phyloP scores from a whole-genome alignment of 1,140 invertebrate genomes.

The Zaprionus davidi region DNA sequence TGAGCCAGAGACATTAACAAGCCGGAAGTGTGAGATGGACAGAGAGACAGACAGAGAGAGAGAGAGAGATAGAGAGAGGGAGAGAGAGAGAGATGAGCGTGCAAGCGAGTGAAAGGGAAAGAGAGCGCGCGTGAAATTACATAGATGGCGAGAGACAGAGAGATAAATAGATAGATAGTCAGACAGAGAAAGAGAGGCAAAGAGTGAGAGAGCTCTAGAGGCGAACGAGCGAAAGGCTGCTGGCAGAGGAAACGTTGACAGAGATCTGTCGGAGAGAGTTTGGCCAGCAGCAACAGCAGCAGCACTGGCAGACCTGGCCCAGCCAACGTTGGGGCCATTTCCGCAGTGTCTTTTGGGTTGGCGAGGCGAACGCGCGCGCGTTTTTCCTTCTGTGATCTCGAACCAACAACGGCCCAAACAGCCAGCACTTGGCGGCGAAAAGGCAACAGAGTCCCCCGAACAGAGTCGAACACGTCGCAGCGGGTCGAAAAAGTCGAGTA shows the following conservation, averaged over 20 bases:
- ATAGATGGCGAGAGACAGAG: conserved; percentile 1
- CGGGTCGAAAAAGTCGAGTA: conserved; percentile 17
- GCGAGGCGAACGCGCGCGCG: conserved; percentile 75
- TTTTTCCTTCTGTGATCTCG: conserved; percentile 58
- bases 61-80: conserved; percentile 6
- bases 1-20: conserved; percentile 51
- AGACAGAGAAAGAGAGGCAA: conserved; percentile 5
- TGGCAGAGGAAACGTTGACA: conserved; percentile 38
- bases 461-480: conserved; percentile 11
- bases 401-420: conserved; percentile 26
- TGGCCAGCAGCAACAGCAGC: conserved; percentile 6
- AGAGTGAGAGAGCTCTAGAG: conserved; percentile 14
- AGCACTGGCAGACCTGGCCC: conserved; percentile 20
- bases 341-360: conserved; percentile 79
- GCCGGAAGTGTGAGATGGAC: conserved; percentile 64
- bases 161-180: conserved; percentile 16
- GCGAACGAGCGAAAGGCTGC: conserved; percentile 17
- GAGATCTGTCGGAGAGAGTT: conserved; percentile 47
- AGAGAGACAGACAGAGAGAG: conserved; percentile 1
- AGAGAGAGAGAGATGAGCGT: conserved; percentile 11
- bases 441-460: neutral
- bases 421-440: conserved; percentile 12
- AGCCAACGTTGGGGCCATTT: conserved; percentile 41
- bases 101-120: conserved; percentile 9
- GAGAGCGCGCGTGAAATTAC: conserved; percentile 6